phyloP scores from a whole-genome alignment of 2,797 vertebrate species.

The Falco cherrug region DNA sequence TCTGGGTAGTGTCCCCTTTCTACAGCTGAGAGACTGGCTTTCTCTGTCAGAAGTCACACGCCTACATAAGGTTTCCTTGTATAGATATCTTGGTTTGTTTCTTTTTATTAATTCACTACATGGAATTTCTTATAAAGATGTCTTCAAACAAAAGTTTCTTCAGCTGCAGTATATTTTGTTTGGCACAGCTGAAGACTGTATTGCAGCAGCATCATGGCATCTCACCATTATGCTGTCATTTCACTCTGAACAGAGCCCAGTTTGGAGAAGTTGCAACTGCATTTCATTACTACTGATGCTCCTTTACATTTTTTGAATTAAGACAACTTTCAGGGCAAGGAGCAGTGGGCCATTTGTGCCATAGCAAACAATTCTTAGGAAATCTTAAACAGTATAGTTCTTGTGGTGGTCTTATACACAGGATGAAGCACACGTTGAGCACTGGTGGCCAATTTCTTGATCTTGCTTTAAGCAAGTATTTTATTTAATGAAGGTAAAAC shows the following conservation, averaged over 20 bases:
- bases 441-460: neutral
- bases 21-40: neutral
- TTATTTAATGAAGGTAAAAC: neutral
- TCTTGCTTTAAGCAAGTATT: neutral
- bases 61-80: neutral
- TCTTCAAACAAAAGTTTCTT: neutral
- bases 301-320: neutral
- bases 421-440: neutral
- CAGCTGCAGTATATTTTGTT: neutral
- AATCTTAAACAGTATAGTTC: neutral
- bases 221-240: neutral
- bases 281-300: neutral
- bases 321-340: neutral
- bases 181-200: neutral
- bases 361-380: neutral
- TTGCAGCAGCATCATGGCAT: neutral
- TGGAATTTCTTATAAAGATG: neutral
- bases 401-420: neutral
- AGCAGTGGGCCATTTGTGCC: neutral
- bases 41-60: neutral
- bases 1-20: neutral
- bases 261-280: neutral
- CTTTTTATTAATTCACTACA: neutral
- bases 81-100: neutral
- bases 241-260: neutral